phyloP scores from a whole-genome alignment of 1,140 invertebrate genomes.

The Asbolus verrucosus region DNA sequence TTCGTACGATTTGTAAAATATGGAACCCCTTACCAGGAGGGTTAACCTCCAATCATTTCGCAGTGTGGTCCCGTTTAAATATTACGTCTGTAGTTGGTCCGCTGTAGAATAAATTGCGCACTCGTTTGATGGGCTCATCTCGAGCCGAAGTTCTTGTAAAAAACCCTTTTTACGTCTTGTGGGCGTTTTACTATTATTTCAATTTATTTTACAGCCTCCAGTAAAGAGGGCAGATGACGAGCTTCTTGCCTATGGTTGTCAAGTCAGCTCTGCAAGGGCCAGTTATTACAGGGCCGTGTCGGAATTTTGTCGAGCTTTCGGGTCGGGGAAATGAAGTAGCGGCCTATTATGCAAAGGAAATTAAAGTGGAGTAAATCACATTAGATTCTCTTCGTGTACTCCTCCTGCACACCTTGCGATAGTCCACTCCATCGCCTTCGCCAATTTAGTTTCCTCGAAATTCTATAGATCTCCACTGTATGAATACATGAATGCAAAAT shows the following conservation, averaged over 20 bases:
- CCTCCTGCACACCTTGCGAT: conserved; percentile 34
- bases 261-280: neutral
- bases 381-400: conserved; percentile 35
- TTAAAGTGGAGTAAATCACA: conserved; percentile 45
- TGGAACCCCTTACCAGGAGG: no score
- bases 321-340: conserved; percentile 40
- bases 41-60: no score
- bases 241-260: conserved; percentile 1
- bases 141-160: conserved; percentile 9
- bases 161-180: conserved; percentile 7
- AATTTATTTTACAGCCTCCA: conserved; percentile 19
- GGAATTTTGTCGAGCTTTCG: conserved; percentile 38
- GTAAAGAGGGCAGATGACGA: conserved; percentile 22
- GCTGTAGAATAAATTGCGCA: no score
- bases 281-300: conserved; percentile 7
- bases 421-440: conserved; percentile 25
- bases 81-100: no score
- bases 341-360: conserved; percentile 45
- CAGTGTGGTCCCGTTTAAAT: no score
- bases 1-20: no score
- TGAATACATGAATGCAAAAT: conserved; percentile 37
- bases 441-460: conserved; percentile 27
- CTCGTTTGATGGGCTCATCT: no score
- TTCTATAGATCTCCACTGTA: conserved; percentile 22
- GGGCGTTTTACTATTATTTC: conserved; percentile 31